phyloP scores from a whole-genome alignment of 2,113 vertebrate species.

The Pseudonaja textilis region DNA sequence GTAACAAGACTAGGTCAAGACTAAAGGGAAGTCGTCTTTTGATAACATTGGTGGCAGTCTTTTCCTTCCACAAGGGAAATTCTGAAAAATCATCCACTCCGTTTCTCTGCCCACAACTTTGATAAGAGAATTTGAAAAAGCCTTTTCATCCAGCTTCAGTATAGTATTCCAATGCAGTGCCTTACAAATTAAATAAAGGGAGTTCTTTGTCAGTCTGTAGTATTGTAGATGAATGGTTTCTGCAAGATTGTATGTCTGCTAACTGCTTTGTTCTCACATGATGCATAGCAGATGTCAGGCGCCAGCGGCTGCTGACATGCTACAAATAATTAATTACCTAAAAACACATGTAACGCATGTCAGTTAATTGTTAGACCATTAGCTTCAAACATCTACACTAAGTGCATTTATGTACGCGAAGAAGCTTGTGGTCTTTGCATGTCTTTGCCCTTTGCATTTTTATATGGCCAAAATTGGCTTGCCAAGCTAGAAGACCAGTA shows the following conservation, averaged over 20 bases:
- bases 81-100: neutral
- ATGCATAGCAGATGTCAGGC: conserved; percentile 55
- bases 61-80: neutral
- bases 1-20: neutral
- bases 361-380: conserved; percentile 37
- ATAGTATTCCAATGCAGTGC: neutral
- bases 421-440: neutral
- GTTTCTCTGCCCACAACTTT: neutral
- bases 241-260: conserved; percentile 20
- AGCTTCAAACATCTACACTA: conserved; percentile 19
- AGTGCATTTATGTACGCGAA: neutral
- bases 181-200: neutral
- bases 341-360: conserved; percentile 44
- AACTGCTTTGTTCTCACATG: neutral
- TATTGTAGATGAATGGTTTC: conserved; percentile 8
- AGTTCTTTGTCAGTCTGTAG: conserved; percentile 17
- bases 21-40: neutral
- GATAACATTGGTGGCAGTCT: neutral
- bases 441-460: neutral
- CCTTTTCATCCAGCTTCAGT: neutral
- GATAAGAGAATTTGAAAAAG: neutral
- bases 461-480: neutral
- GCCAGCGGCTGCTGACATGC: conserved; percentile 55
- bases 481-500: accelerated
- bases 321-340: conserved; percentile 52